Evolutionary conservation across 2,113 vertebrate species (phyloP).

Genomic region (Noctilio leporinus): DNA sequence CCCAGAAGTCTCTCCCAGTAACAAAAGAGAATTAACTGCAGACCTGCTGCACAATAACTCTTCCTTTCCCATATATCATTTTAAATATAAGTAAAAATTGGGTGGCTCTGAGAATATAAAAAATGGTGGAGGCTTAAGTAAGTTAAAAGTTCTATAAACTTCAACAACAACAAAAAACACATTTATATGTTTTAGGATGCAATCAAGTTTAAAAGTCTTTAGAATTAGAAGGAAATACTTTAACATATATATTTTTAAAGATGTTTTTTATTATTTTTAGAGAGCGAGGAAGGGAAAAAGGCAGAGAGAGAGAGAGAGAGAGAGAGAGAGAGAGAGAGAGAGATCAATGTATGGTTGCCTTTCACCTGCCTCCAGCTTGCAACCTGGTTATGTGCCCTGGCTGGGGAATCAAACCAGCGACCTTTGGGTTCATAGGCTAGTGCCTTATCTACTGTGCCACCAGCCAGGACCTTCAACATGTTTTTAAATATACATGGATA

Average conservation of each 20-base stretch:
- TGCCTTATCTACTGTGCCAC: no score
- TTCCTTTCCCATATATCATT: not conserved
- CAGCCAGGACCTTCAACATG: no score
- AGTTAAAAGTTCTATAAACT: not conserved
- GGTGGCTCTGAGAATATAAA: not conserved
- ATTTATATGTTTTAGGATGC: not conserved
- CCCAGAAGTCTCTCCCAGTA: not conserved
- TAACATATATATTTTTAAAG: no score
- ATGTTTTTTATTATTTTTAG: no score
- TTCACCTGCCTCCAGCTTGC: no score
- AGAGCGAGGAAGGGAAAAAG: no score
- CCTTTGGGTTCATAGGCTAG: no score
- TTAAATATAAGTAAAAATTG: not conserved
- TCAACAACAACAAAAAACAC: not conserved
- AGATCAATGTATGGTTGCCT: no score
- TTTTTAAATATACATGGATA: not conserved
- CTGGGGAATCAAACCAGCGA: no score
- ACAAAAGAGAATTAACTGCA: not conserved
- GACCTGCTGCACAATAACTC: not conserved
- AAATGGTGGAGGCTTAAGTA: not conserved
- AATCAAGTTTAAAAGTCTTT: not conserved
- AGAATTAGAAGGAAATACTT: not conserved
- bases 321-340: no score
- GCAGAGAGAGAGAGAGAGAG: no score
- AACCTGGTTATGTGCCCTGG: no score